Percentiles rank a stretch among this genome's conserved stretches.
phyloP scores from a whole-genome alignment of 1,140 invertebrate genomes.

The Dermatophagoides farinae region DNA sequence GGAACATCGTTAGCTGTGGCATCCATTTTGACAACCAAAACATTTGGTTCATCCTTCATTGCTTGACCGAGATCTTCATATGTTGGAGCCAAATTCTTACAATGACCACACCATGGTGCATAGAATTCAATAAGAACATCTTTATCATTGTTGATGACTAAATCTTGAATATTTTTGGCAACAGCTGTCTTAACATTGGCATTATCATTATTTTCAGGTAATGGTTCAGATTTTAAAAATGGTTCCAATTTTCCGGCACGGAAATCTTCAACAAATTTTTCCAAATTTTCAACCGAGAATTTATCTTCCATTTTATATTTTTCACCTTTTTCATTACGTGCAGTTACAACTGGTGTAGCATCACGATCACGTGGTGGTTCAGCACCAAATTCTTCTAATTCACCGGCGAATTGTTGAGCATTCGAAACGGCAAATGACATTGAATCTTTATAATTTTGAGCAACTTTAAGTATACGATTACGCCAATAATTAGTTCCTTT shows the following conservation, averaged over 20 bases:
- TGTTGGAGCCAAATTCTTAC: conserved; percentile 79
- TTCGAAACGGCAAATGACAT: conserved; percentile 72
- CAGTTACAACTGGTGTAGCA: conserved; percentile 73
- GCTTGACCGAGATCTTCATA: conserved; percentile 55
- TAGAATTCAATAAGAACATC: conserved; percentile 95
- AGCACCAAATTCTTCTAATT: conserved; percentile 80
- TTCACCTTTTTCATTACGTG: conserved; percentile 52
- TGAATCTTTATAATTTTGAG: conserved; percentile 48
- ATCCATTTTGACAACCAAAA: conserved; percentile 91
- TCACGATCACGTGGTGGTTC: conserved; percentile 40
- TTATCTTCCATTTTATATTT: conserved; percentile 78
- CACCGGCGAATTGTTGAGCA: conserved; percentile 77
- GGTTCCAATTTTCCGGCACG: conserved; percentile 61
- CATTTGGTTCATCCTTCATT: conserved; percentile 56
- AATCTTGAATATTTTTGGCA: conserved; percentile 86
- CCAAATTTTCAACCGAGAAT: conserved; percentile 70
- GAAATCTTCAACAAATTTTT: conserved; percentile 69
- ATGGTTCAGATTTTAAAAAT: conserved; percentile 81
- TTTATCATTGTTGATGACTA: conserved; percentile 71
- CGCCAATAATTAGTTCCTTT: conserved; percentile 99
- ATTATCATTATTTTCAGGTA: conserved; percentile 54
- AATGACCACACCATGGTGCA: conserved; percentile 60
- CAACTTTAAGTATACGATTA: conserved; percentile 85
- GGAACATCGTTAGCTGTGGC: conserved; percentile 97
- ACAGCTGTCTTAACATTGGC: conserved; percentile 73